A percentile compares a stretch with the other conserved stretches of the same genome.
These are phyloP conservation scores for Arctia plantaginis DNA, from an alignment of 2,888 invertebrate genomes.

Conservation along the genomic window DNA sequence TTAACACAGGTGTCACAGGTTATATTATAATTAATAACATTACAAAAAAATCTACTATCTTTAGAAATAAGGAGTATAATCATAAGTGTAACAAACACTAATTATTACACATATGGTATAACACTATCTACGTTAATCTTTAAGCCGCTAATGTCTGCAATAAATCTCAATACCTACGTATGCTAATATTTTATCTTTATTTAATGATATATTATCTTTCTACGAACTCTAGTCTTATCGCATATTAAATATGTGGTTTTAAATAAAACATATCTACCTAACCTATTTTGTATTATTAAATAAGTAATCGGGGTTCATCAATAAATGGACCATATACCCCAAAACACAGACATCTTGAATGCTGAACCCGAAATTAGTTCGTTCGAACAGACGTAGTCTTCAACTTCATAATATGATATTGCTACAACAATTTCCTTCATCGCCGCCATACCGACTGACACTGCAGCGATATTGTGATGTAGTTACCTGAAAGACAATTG, in stretches of 20 bases:
- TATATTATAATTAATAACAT: no score
- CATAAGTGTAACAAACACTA: no score
- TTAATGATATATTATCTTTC: background rate
- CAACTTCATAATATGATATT: no score
- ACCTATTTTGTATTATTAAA: background rate
- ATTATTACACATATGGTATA: no score
- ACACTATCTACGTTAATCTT: background rate
- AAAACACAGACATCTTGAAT: background rate
- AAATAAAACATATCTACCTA: background rate
- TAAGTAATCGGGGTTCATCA: background rate
- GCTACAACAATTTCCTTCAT: no score
- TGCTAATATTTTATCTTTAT: constrained; percentile 2
- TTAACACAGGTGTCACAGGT: no score
- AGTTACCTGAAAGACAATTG: no score
- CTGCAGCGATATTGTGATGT: no score
- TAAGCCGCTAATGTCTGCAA: background rate
- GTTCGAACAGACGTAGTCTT: background rate
- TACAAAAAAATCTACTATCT: no score
- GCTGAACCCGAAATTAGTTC: background rate
- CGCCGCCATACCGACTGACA: no score
- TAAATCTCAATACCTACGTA: background rate
- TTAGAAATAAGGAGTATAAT: no score
- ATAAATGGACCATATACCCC: background rate
- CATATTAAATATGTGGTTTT: background rate
- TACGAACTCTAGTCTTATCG: background rate